Evolutionary conservation across 1,140 invertebrate species (phyloP).

Genomic region (Bombus sibiricus): DNA sequence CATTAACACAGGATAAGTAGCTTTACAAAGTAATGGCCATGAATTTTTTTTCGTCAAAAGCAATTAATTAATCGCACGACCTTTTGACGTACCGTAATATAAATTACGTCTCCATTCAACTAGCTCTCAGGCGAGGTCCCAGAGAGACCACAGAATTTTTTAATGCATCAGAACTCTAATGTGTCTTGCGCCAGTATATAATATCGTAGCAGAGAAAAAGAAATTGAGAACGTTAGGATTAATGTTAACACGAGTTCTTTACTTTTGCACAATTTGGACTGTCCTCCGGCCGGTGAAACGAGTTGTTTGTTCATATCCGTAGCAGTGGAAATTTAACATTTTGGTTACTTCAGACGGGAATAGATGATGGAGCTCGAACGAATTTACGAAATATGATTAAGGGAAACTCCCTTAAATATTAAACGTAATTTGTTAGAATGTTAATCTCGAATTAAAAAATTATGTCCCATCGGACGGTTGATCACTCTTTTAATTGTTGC

Average conservation of each 20-base stretch:
- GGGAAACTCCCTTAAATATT: no score
- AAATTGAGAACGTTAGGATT: background rate
- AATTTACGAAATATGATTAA: background rate
- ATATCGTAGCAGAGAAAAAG: background rate
- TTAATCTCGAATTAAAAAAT: background rate
- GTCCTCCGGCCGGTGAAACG: background rate
- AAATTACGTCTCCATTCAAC: conserved; percentile 49
- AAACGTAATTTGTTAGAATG: background rate
- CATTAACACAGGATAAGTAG: conserved; percentile 13
- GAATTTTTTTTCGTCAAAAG: conserved; percentile 9
- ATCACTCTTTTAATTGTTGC: background rate
- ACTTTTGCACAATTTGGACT: conserved; percentile 14
- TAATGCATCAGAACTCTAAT: conserved; percentile 49
- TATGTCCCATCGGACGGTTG: background rate
- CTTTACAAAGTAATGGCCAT: conserved; percentile 5
- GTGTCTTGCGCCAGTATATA: background rate
- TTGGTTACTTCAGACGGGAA: background rate
- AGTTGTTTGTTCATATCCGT: background rate
- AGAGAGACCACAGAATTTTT: conserved; percentile 30
- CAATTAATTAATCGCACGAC: conserved; percentile 54
- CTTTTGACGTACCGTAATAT: conserved; percentile 56
- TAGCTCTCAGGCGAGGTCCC: conserved; percentile 24
- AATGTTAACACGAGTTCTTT: conserved; percentile 42
- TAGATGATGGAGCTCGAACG: background rate
- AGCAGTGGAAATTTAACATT: background rate